A percentile compares a stretch with the other conserved stretches of the same genome.
phyloP scores from a whole-genome alignment of 2,797 vertebrate genomes.

The Anabacerthia variegaticeps region DNA sequence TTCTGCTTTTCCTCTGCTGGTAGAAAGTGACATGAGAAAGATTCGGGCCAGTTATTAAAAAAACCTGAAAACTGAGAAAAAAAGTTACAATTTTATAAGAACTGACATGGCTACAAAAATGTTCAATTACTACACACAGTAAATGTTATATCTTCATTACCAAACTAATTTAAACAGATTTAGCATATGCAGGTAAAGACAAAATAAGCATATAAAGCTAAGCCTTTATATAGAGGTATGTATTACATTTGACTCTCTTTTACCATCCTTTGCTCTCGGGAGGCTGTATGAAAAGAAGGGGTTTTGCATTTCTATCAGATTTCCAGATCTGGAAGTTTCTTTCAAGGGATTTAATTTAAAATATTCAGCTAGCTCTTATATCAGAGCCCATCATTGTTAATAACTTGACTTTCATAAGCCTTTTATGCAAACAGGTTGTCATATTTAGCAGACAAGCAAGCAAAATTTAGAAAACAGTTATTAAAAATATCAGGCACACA shows the following conservation, averaged over 20 bases:
- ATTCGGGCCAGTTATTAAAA: not conserved
- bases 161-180: not conserved
- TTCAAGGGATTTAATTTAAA: not conserved
- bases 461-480: not conserved
- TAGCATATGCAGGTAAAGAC: not conserved
- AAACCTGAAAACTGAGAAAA: not conserved
- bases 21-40: not conserved
- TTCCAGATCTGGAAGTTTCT: not conserved
- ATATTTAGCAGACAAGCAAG: not conserved
- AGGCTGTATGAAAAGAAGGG: not conserved
- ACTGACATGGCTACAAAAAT: not conserved
- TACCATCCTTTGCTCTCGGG: not conserved
- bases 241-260: not conserved
- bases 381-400: not conserved
- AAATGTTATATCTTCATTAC: not conserved
- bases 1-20: not conserved
- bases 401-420: not conserved
- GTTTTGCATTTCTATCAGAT: not conserved
- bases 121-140: not conserved
- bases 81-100: not conserved
- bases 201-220: not conserved
- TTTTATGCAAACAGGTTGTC: not conserved
- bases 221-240: not conserved
- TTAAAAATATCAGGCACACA: not conserved
- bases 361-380: not conserved